Evolutionary conservation across 2,113 vertebrate genomes (phyloP).

Genomic region (Marmota flaviventris): DNA sequence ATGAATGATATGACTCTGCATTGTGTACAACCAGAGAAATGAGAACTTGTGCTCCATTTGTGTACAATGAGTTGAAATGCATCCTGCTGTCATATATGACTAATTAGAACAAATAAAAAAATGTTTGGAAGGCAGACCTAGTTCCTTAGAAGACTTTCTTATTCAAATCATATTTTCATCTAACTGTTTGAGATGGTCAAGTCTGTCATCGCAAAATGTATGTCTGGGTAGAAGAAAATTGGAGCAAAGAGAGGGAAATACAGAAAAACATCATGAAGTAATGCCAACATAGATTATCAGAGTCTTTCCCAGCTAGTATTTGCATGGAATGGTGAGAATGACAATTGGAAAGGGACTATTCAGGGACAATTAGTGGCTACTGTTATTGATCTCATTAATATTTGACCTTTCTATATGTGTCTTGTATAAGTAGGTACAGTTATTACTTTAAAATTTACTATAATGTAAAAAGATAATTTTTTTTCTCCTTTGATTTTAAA

Average conservation of each 20-base stretch:
- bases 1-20: too few species aligned
- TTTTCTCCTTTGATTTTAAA: constrained; percentile 25
- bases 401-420: neutral
- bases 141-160: neutral
- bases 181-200: neutral
- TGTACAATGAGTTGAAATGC: too few species aligned
- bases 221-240: neutral
- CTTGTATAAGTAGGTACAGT: neutral
- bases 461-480: neutral
- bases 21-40: too few species aligned
- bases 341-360: neutral
- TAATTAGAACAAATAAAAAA: too few species aligned
- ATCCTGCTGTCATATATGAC: too few species aligned
- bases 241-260: neutral
- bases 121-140: neutral
- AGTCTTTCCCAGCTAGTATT: neutral
- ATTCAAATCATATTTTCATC: neutral
- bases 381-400: neutral
- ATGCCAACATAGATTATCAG: neutral
- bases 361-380: neutral
- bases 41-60: too few species aligned
- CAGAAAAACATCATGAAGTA: neutral
- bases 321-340: neutral
- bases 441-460: neutral
- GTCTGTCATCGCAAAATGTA: neutral